Conservation (phyloP, 2,888 invertebrate genomes). For the Tholera decimalis region DNA sequence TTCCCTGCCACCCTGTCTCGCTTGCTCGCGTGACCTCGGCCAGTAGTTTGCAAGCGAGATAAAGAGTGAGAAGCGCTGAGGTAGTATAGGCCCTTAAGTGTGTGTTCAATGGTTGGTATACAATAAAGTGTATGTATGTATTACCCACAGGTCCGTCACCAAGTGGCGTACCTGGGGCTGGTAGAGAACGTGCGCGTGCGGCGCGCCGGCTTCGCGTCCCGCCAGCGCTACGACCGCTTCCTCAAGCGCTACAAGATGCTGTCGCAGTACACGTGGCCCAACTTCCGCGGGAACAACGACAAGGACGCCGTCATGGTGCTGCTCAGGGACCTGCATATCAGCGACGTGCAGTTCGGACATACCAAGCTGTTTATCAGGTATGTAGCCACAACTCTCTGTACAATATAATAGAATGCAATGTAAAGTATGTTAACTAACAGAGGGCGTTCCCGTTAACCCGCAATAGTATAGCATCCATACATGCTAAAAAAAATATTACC, state of each 20-base stretch:
- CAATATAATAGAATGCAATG: too few relatives aligned
- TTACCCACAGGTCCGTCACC: slow-evolving; percentile 91
- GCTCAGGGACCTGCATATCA: slow-evolving; percentile 94
- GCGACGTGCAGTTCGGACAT: slow-evolving; percentile 98
- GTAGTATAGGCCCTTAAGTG: too few relatives aligned
- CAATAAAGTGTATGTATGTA: too few relatives aligned
- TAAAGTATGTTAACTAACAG: too few relatives aligned
- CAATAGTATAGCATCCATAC: too few relatives aligned
- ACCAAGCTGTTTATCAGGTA: slow-evolving; percentile 98
- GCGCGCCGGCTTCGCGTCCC: slow-evolving; percentile 99
- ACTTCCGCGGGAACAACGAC: slow-evolving; percentile 95
- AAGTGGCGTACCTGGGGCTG: slow-evolving; percentile 96
- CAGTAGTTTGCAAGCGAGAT: too few relatives aligned
- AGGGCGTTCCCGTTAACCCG: too few relatives aligned
- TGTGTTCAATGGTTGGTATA: too few relatives aligned
- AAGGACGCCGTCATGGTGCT: slow-evolving; percentile 97
- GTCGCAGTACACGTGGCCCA: slow-evolving; percentile 99
- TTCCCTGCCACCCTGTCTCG: too few relatives aligned
- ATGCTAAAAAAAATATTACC: too few relatives aligned
- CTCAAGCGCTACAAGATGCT: slow-evolving; percentile 99
- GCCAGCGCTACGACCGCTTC: slow-evolving; percentile 98
- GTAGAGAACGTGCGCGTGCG: slow-evolving; percentile 99
- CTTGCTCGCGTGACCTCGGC: too few relatives aligned
- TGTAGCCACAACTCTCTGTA: background rate
- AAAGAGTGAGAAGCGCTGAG: too few relatives aligned